These are phyloP conservation scores for Actinostola sp. DNA, from an alignment of 92 coral and sea anemone species.

Conservation along the genomic window DNA sequence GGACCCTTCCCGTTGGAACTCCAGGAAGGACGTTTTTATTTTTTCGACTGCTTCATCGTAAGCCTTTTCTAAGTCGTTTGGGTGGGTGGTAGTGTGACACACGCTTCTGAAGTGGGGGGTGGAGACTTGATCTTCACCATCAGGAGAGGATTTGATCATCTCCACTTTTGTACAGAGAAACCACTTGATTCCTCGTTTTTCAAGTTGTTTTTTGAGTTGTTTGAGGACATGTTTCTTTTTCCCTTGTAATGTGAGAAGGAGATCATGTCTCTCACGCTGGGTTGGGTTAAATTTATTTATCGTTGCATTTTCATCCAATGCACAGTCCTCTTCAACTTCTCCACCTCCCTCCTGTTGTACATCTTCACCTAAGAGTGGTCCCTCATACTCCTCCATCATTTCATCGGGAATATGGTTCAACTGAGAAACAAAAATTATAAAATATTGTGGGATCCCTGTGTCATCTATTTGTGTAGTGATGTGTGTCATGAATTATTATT, in stretches of 20 bases:
- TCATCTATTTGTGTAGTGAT: too few relatives aligned
- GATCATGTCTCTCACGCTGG: constrained; percentile 22
- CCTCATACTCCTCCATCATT: too few relatives aligned
- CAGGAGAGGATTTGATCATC: constrained; percentile 8
- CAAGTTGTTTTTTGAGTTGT: constrained; percentile 17
- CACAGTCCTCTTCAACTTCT: too few relatives aligned
- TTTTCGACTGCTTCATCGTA: constrained; percentile 20
- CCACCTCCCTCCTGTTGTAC: too few relatives aligned
- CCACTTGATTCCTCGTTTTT: constrained; percentile 25
- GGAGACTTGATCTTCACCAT: constrained; percentile 18
- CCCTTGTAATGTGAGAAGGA: constrained; percentile 4
- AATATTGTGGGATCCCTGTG: too few relatives aligned
- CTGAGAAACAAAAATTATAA: too few relatives aligned
- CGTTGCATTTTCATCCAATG: too few relatives aligned
- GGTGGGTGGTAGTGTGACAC: constrained; percentile 13
- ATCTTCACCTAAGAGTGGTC: too few relatives aligned
- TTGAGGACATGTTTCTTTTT: constrained; percentile 6
- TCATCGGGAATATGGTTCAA: too few relatives aligned
- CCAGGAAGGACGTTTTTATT: too few relatives aligned
- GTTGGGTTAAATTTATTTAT: constrained; percentile 21
- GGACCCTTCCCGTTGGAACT: constrained; percentile 34
- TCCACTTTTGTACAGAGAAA: constrained; percentile 11
- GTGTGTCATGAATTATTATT: too few relatives aligned
- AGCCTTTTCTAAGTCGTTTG: constrained; percentile 17
- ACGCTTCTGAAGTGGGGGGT: constrained; percentile 49